phyloP scores from a whole-genome alignment of 53 echinoderm and acorn worm species.

The Henricia sp. region DNA sequence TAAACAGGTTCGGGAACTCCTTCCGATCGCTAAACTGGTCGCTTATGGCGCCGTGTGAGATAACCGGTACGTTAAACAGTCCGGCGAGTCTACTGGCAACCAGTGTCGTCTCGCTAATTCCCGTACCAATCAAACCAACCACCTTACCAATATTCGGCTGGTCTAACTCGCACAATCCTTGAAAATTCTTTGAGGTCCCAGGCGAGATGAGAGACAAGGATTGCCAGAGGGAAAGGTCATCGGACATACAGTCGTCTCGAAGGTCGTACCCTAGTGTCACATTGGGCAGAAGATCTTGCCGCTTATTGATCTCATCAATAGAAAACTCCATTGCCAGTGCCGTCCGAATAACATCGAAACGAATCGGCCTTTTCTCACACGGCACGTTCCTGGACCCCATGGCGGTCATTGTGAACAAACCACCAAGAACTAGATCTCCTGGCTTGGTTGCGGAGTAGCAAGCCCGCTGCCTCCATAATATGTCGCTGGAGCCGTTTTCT shows the following conservation, averaged over 20 bases:
- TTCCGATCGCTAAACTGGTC: conserved; percentile 24
- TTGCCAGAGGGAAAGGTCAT: conserved; percentile 23
- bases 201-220: background rate
- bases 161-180: background rate
- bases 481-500: too few relatives aligned
- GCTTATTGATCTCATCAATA: conserved; percentile 11
- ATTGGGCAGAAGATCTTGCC: conserved; percentile 30
- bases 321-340: conserved; percentile 10
- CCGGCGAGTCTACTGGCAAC: background rate
- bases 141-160: background rate
- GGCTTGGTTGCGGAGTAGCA: background rate
- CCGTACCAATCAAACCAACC: conserved; percentile 6
- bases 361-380: background rate
- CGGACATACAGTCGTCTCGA: conserved; percentile 18
- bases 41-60: conserved; percentile 11
- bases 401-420: background rate
- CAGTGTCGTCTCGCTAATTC: background rate
- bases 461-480: background rate
- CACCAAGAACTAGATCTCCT: background rate
- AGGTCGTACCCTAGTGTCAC: conserved; percentile 40
- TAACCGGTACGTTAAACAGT: conserved; percentile 6
- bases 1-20: background rate
- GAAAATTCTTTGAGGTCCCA: background rate
- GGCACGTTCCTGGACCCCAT: too few relatives aligned
- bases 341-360: background rate